Percentiles rank a stretch among this genome's conserved stretches.
These are phyloP conservation scores for Diabrotica balteata DNA, from an alignment of 2,888 invertebrate genomes.

Conservation along the genomic window DNA sequence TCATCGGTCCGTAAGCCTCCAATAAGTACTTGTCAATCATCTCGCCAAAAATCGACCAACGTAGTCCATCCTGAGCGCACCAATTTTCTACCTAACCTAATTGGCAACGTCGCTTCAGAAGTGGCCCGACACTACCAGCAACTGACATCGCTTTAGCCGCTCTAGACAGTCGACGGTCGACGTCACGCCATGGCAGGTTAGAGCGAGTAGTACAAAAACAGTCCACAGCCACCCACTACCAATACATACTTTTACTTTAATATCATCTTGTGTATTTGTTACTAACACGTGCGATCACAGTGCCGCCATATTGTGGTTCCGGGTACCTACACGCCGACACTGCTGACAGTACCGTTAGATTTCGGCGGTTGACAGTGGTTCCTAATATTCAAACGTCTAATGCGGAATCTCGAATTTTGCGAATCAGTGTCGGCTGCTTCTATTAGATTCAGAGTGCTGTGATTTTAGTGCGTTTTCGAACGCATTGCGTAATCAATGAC, in stretches of 20 bases:
- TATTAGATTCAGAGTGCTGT: conserved; percentile 27
- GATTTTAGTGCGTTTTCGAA: conserved; percentile 42
- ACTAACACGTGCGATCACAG: conserved; percentile 30
- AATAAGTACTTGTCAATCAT: conserved; percentile 10
- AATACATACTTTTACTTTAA: conserved; percentile 34
- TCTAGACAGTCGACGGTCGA: conserved; percentile 40
- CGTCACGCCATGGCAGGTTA: conserved; percentile 37
- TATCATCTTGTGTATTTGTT: conserved; percentile 33
- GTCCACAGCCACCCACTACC: conserved; percentile 36
- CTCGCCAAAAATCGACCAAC: conserved; percentile 12
- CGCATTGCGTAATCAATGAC: conserved; percentile 54
- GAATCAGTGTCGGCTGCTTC: conserved; percentile 22
- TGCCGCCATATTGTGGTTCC: conserved; percentile 34
- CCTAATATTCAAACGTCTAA: conserved; percentile 22
- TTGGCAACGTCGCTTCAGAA: conserved; percentile 25
- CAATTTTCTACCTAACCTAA: conserved; percentile 18
- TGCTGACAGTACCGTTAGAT: conserved; percentile 27
- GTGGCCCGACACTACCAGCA: conserved; percentile 36
- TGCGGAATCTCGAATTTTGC: conserved; percentile 21
- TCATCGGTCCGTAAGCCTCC: not conserved
- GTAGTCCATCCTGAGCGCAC: conserved; percentile 11
- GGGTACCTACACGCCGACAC: conserved; percentile 23
- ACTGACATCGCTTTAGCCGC: conserved; percentile 38
- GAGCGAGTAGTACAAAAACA: conserved; percentile 25
- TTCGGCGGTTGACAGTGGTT: conserved; percentile 26